Evolutionary conservation across 1,140 invertebrate species (phyloP), one percentile per base, ranked within the genome.

Genomic region (Globodera ellingtonae): DNA sequence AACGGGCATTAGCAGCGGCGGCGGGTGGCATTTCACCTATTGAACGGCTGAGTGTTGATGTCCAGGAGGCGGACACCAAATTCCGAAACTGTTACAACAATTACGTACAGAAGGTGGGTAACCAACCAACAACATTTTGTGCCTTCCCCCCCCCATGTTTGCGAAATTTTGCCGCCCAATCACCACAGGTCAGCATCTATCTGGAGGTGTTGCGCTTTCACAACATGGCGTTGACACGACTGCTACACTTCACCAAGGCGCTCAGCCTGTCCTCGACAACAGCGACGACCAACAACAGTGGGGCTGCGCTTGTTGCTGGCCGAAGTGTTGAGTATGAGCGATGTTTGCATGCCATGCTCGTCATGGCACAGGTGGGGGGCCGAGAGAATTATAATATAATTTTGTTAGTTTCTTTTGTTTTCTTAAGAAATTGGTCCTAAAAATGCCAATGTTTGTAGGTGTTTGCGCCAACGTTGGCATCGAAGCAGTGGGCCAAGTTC

Each of bases 401-500:
- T 73, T 6, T 24, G 24, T 24, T 35, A 78, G 79, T 46, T 79
- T 35, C 79, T 77, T 77, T 35, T 9, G 13, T 35, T 0, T 81
- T 80, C n/a, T 1, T 8, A 15, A 79, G 24, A 78, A 24, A 3
- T 0, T 18, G 48, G n/a, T 44, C 67, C 21, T 78, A 18, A 8
- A 66, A 72, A 50, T 10, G n/a, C 47, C 35, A 47, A 74, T 56
- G 52, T 72, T 78, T 75, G 21, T 35, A 85, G 84, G 67, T 84
- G 10, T 89, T 88, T 76, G 87, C 86, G 8, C 88, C 87, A 47
- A 72, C 87, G 73, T 71, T 79, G 24, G 86, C 87, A 21, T 52
- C 50, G 24, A 83, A 89, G 78, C 78, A 87, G 47, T 88, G 83
- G 86, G 24, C 72, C 15, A 82, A 75, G 4, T 59, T 88, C 13